Evolutionary conservation across 64 coral and sea anemone species (phyloP).

Genomic region (Anthopleura sola): DNA sequence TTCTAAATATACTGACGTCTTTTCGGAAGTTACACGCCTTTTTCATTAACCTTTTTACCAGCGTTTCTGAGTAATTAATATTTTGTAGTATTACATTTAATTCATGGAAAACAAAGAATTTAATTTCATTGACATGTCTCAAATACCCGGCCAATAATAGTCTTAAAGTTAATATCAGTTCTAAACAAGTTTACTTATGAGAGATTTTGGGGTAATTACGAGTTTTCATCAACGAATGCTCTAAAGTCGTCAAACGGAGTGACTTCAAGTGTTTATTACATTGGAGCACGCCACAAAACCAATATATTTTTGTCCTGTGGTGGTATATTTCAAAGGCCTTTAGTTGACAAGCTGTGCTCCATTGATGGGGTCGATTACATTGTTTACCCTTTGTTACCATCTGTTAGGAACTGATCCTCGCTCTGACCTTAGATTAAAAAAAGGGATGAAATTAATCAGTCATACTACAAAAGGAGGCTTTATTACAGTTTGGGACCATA

Average conservation of each 20-base stretch:
- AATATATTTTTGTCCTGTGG: not conserved
- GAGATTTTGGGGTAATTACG: not conserved
- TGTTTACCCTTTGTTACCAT: not conserved
- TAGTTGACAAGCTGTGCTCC: not conserved
- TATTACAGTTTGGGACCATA: constrained; percentile 5
- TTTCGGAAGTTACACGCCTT: too few species aligned
- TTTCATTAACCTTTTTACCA: not conserved
- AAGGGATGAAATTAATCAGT: not conserved
- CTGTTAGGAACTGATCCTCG: not conserved
- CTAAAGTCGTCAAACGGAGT: not conserved
- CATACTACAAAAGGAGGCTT: not conserved
- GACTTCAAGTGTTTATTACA: not conserved
- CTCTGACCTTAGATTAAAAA: constrained; percentile 1
- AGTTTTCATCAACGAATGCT: not conserved
- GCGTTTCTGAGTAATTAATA: not conserved
- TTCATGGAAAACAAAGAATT: not conserved
- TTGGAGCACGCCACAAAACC: not conserved
- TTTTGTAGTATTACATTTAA: not conserved
- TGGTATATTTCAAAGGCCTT: not conserved
- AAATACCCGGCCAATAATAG: not conserved
- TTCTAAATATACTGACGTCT: too few species aligned
- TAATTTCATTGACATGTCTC: not conserved
- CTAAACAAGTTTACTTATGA: not conserved
- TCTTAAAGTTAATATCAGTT: not conserved
- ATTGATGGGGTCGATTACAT: constrained; percentile 11